These are phyloP conservation scores for Minunthozetes semirufus DNA, from an alignment of 2,888 invertebrate genomes.

Conservation along the genomic window DNA sequence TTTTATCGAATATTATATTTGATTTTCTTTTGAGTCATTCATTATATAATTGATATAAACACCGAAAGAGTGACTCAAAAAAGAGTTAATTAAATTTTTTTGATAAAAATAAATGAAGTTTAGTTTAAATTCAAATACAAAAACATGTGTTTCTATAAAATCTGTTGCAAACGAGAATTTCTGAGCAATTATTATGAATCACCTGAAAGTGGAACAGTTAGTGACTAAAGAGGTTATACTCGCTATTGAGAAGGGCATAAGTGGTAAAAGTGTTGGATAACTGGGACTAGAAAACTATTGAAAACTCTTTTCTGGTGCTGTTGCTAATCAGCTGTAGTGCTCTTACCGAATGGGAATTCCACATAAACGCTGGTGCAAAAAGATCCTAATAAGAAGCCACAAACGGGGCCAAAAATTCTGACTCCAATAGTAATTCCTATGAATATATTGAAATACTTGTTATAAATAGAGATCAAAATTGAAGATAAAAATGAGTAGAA, in stretches of 20 bases:
- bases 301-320: neutral
- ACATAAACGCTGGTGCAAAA: slow-evolving; percentile 80
- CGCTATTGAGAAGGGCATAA: neutral
- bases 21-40: neutral
- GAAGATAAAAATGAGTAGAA: neutral
- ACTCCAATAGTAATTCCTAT: slow-evolving; percentile 85
- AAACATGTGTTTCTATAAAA: neutral
- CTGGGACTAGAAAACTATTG: slow-evolving; percentile 1
- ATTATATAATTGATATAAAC: neutral
- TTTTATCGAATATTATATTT: no score
- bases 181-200: slow-evolving; percentile 1
- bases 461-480: neutral
- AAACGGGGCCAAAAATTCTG: slow-evolving; percentile 78
- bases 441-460: slow-evolving; percentile 26
- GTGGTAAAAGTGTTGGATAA: slow-evolving; percentile 16
- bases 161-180: neutral
- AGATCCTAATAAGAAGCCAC: slow-evolving; percentile 82
- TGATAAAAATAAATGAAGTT: neutral
- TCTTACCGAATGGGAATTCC: slow-evolving; percentile 54
- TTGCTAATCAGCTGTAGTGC: neutral
- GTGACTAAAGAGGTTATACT: slow-evolving; percentile 24
- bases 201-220: slow-evolving; percentile 17
- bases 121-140: neutral
- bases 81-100: neutral
- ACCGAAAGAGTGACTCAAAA: neutral